Percentiles rank a stretch among this genome's conserved stretches.
Evolutionary conservation across 1,140 invertebrate genomes (phyloP).

Genomic region (Philaenus spumarius): DNA sequence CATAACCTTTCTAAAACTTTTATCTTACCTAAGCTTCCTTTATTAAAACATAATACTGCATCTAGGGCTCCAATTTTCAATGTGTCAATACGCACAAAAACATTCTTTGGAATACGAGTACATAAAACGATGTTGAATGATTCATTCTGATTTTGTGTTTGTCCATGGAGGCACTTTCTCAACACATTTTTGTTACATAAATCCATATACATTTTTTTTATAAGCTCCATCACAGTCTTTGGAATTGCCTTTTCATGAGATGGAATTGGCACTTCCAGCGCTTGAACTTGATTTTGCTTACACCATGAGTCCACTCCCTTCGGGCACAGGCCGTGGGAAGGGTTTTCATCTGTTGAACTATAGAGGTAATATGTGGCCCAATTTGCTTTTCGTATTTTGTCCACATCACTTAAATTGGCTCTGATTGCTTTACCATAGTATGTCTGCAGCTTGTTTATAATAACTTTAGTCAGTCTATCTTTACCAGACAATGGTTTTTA

Average conservation of each 20-base stretch:
- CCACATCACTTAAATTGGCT: too few relatives aligned
- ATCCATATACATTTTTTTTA: constrained; percentile 21
- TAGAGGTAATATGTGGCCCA: constrained; percentile 34
- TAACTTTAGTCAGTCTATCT: constrained; percentile 28
- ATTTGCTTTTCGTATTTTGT: too few relatives aligned
- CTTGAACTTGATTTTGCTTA: constrained; percentile 15
- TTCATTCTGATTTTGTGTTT: constrained; percentile 18
- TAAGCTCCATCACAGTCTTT: constrained; percentile 7
- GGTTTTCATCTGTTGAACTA: constrained; percentile 33
- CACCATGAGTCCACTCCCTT: constrained; percentile 29
- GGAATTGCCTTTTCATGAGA: not conserved
- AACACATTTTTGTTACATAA: constrained; percentile 18
- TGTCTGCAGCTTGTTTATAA: constrained; percentile 29
- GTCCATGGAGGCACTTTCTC: constrained; percentile 17
- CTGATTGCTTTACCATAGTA: too few relatives aligned
- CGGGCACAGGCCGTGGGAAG: constrained; percentile 29
- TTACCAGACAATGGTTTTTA: constrained; percentile 25
- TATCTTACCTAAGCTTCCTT: constrained; percentile 5
- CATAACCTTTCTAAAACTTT: constrained; percentile 14
- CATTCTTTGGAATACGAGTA: constrained; percentile 10
- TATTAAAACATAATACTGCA: constrained; percentile 11
- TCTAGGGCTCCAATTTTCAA: constrained; percentile 6
- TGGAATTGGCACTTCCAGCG: not conserved
- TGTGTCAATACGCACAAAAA: constrained; percentile 1
- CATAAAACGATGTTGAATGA: constrained; percentile 10